Percentiles rank a stretch among this genome's conserved stretches.
These are phyloP conservation scores for Heliconius congener DNA, from an alignment of 1,140 invertebrate species.

Conservation along the genomic window DNA sequence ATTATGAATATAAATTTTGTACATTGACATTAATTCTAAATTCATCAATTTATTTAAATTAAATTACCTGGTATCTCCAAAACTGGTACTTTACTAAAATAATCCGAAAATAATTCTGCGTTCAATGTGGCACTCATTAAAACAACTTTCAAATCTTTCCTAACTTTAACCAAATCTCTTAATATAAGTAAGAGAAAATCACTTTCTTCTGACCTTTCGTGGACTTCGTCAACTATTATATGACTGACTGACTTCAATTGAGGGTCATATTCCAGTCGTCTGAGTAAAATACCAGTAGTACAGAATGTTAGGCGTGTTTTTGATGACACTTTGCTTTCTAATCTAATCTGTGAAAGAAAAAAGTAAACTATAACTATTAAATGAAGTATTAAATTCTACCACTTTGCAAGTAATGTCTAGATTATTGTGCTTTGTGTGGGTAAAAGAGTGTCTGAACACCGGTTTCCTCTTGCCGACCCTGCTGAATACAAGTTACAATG, in stretches of 20 bases:
- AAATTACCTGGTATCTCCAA: conserved; percentile 86
- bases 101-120: conserved; percentile 88
- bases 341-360: conserved; percentile 69
- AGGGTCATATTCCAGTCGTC: conserved; percentile 89
- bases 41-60: neutral
- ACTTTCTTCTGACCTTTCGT: conserved; percentile 94
- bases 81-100: conserved; percentile 87
- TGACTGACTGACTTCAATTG: conserved; percentile 87
- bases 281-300: conserved; percentile 94
- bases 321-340: conserved; percentile 88
- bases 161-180: conserved; percentile 85
- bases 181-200: conserved; percentile 92
- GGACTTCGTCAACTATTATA: conserved; percentile 94
- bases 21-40: too few species aligned
- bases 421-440: too few species aligned
- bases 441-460: too few species aligned
- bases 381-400: too few species aligned
- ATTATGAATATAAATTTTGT: too few species aligned
- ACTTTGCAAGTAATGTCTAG: too few species aligned
- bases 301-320: conserved; percentile 93
- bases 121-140: conserved; percentile 95
- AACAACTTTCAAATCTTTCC: conserved; percentile 90
- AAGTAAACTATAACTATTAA: neutral
- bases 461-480: too few species aligned
- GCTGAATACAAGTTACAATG: neutral